Base-by-base conservation (phyloP, 2,113 vertebrate species). In the Myotis brandtii region DNA sequence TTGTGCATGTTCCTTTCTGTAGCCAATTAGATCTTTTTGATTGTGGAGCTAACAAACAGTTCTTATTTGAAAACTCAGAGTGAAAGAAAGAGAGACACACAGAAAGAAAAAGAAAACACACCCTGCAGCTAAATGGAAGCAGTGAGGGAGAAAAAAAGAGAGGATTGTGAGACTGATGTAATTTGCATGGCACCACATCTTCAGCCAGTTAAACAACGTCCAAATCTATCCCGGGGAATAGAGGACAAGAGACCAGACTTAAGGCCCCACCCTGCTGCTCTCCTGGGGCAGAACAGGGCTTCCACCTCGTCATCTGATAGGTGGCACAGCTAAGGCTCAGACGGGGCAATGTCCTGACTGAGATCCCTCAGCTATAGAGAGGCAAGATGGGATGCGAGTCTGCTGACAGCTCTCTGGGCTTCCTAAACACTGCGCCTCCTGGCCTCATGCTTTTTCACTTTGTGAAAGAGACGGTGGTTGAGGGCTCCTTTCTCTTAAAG, bases 11-110 rank as follows among this genome's bases (percentile, higher is more conserved):
- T 93, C 69, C 67, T 86, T 87, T 93, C 84, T 90, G 14, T 10
- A 92, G 20, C 34, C 66, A 92, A 77, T 95, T 86, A 94, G 21
- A 80, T 82, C 20, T 9, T 83, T 94, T 89, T 92, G 66, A 96
- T 85, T 81, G 32, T 69, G 32, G 48, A 75, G 21, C 70, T 89
- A 72, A 83, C 46, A 81, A 86, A 82, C 40, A 72, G 70, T 72
- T 81, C 62, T 94, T 93, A 66, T 77, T 91, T 94, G 83, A 96
- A 94, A 86, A 72, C 34, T 83, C 32, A 30, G 25, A 81, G 5
- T 32, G 30, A 52, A 3, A 64, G 5, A 37, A 50, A 79, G 30
- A 52, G 21, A 56, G 69, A 69, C 23, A 82, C 30, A 4, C 11
- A 67, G 2, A 84, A 4, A 77, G 34, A 10, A 77, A 56, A 56